Evolutionary conservation across 2,888 invertebrate species (phyloP).

Genomic region (Caenorhabditis imperialis): DNA sequence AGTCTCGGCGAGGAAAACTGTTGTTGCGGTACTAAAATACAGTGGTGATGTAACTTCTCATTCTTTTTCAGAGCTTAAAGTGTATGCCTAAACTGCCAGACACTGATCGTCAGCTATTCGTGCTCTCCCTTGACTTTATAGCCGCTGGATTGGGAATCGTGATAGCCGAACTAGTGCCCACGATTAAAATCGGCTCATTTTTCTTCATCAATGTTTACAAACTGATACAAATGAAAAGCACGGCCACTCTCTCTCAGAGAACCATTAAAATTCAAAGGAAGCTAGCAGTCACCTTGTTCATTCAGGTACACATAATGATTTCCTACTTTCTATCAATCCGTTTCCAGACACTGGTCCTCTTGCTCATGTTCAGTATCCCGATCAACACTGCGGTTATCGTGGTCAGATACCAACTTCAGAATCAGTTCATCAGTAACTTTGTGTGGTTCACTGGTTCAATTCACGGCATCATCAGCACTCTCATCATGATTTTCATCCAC

Average conservation of each 20-base stretch:
- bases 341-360: too few species aligned
- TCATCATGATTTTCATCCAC: slow-evolving; percentile 10
- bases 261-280: slow-evolving; percentile 9
- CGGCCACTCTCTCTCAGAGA: neutral
- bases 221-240: neutral
- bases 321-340: neutral
- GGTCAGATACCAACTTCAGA: too few species aligned
- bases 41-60: neutral
- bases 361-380: too few species aligned
- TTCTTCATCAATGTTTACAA: neutral
- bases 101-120: slow-evolving; percentile 10
- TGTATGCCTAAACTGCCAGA: slow-evolving; percentile 13
- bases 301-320: slow-evolving; percentile 1
- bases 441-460: too few species aligned
- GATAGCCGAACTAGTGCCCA: neutral
- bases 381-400: too few species aligned
- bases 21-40: neutral
- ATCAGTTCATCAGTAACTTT: too few species aligned
- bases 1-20: neutral
- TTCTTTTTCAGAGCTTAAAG: neutral
- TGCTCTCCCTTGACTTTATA: slow-evolving; percentile 2
- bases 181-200: neutral
- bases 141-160: neutral
- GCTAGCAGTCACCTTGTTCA: neutral
- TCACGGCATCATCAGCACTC: slow-evolving; percentile 1